phyloP scores from a whole-genome alignment of 2,797 vertebrate genomes.

The Catostomus latipinnis region DNA sequence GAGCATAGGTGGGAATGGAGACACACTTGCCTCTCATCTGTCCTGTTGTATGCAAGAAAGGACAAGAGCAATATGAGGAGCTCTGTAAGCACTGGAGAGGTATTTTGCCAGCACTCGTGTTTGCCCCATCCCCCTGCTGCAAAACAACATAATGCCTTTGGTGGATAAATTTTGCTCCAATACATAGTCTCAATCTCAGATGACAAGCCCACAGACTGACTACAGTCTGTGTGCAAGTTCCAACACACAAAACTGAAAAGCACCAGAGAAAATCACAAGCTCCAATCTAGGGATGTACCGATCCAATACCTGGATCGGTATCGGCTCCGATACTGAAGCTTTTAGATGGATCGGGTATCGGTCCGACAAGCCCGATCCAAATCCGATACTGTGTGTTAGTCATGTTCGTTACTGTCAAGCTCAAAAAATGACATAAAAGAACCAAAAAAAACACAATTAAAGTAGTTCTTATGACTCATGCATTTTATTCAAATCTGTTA shows the following conservation, averaged over 20 bases:
- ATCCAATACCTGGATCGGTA: too few relatives aligned
- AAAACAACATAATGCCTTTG: slow-evolving; percentile 11
- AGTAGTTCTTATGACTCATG: too few relatives aligned
- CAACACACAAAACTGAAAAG: not conserved
- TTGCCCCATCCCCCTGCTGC: slow-evolving; percentile 6
- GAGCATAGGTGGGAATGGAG: not conserved
- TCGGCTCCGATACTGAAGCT: too few relatives aligned
- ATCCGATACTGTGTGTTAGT: too few relatives aligned
- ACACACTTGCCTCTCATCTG: slow-evolving; percentile 2
- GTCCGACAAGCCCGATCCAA: too few relatives aligned
- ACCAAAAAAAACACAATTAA: too few relatives aligned
- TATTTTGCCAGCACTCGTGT: not conserved
- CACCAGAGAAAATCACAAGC: not conserved
- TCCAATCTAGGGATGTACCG: not conserved
- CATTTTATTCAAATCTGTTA: too few relatives aligned
- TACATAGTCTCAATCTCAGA: not conserved
- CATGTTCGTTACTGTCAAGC: too few relatives aligned
- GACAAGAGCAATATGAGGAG: slow-evolving; percentile 20
- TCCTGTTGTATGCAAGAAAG: not conserved
- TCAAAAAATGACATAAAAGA: too few relatives aligned
- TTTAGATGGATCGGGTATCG: too few relatives aligned
- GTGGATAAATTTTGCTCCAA: not conserved
- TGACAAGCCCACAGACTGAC: not conserved
- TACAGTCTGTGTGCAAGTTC: not conserved
- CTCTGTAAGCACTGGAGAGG: not conserved